A percentile compares a stretch with the other conserved stretches of the same genome.
These are phyloP conservation scores for Brachypalpus laphriformis DNA, from an alignment of 2,888 invertebrate genomes.

Conservation along the genomic window DNA sequence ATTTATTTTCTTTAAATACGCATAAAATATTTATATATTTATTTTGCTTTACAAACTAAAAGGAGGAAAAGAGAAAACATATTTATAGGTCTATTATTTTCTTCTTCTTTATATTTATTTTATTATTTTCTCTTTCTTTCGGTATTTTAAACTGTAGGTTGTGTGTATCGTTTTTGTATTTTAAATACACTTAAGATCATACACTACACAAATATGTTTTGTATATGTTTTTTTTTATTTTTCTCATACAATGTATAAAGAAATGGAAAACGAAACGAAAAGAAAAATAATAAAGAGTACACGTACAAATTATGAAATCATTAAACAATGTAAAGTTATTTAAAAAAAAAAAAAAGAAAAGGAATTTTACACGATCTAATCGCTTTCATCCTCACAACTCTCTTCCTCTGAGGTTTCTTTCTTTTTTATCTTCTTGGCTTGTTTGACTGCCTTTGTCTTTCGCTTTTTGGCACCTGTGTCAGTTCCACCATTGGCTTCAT, in stretches of 20 bases:
- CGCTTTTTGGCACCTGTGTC: conserved; percentile 85
- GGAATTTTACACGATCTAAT: conserved; percentile 82
- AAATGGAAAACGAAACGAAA: conserved; percentile 11
- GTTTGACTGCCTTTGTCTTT: conserved; percentile 84
- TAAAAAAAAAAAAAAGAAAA: conserved; percentile 58
- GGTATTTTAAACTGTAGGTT: conserved; percentile 6
- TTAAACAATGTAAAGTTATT: conserved; percentile 54
- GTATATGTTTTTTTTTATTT: conserved; percentile 7
- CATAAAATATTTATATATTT: conserved; percentile 65
- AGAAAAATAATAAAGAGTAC: conserved; percentile 28
- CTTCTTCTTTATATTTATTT: conserved; percentile 23
- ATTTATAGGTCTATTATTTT: conserved; percentile 48
- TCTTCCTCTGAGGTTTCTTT: conserved; percentile 87
- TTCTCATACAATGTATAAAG: conserved; percentile 15
- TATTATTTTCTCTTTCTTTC: background rate
- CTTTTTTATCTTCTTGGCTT: conserved; percentile 84
- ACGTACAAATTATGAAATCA: conserved; percentile 64
- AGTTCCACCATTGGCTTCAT: conserved; percentile 90
- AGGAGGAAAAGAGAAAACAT: conserved; percentile 24
- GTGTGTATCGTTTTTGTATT: conserved; percentile 36
- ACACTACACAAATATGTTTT: conserved; percentile 50
- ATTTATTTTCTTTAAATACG: conserved; percentile 63
- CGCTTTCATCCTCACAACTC: conserved; percentile 86
- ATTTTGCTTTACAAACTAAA: conserved; percentile 64
- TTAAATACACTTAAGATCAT: conserved; percentile 33